phyloP scores from a whole-genome alignment of 2,888 invertebrate genomes.

The Zhuqinia jingwanae region DNA sequence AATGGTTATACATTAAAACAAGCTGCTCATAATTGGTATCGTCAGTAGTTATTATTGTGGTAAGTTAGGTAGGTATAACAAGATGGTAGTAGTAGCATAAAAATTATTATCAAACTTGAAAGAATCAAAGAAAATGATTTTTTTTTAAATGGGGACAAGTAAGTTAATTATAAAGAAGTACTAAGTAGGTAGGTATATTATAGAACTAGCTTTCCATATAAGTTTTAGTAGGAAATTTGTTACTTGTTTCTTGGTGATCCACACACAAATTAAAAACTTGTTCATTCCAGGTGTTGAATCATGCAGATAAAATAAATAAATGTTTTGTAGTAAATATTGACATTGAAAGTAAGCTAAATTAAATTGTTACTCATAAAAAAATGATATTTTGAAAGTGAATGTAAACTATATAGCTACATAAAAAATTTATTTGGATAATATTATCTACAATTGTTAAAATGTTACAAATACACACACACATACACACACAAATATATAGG shows the following conservation, averaged over 20 bases:
- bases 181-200: neutral
- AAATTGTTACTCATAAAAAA: neutral
- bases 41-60: constrained; percentile 27
- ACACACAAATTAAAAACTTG: neutral
- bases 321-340: neutral
- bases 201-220: neutral
- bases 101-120: constrained; percentile 17
- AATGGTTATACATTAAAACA: constrained; percentile 19
- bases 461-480: no score
- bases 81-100: constrained; percentile 23
- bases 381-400: neutral
- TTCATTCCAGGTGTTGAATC: constrained; percentile 25
- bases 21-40: constrained; percentile 31
- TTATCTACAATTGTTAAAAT: no score
- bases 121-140: neutral
- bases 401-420: neutral
- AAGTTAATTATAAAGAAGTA: neutral
- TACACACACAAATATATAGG: no score
- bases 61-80: neutral
- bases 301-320: neutral
- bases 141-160: neutral
- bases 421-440: no score
- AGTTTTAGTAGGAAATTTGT: constrained; percentile 20
- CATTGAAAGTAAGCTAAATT: neutral
- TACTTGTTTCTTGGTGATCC: neutral